A percentile compares a stretch with the other conserved stretches of the same genome.
phyloP scores from a whole-genome alignment of 2,797 vertebrate genomes.

The Anguilla anguilla region DNA sequence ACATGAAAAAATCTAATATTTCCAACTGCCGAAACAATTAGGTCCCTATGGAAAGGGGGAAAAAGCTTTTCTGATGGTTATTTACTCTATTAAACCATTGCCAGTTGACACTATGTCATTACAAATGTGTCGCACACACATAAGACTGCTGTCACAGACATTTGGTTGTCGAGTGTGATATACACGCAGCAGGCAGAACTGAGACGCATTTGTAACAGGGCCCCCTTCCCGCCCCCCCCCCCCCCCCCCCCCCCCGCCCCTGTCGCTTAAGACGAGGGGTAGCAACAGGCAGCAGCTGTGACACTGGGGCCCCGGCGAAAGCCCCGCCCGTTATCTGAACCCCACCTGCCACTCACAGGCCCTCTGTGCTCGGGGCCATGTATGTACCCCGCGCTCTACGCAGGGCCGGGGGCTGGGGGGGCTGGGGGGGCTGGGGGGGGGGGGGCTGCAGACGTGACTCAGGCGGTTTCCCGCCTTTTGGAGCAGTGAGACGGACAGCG shows the following conservation, averaged over 20 bases:
- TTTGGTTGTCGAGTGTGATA: neutral
- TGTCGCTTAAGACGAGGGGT: conserved; percentile 40
- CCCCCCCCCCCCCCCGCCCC: conserved; percentile 26
- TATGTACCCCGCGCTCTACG: conserved; percentile 10
- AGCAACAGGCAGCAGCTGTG: conserved; percentile 55
- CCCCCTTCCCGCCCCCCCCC: conserved; percentile 18
- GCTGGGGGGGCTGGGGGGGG: conserved; percentile 18
- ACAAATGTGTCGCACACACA: neutral
- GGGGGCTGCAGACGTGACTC: neutral
- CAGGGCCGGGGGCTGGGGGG: conserved; percentile 5
- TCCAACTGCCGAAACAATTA: neutral
- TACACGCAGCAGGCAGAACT: neutral
- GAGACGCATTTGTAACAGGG: neutral
- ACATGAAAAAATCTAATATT: neutral
- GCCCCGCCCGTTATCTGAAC: conserved; percentile 44
- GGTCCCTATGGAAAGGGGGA: neutral
- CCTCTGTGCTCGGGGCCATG: conserved; percentile 34
- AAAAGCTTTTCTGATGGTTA: neutral
- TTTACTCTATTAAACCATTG: neutral
- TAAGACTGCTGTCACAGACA: neutral
- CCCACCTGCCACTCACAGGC: conserved; percentile 47
- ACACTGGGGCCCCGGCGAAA: conserved; percentile 32
- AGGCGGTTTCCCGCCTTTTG: neutral
- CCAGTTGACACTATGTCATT: neutral
- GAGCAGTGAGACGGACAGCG: neutral